Base-by-base conservation (phyloP, 92 coral and sea anemone species). In the Porites lobata region DNA sequence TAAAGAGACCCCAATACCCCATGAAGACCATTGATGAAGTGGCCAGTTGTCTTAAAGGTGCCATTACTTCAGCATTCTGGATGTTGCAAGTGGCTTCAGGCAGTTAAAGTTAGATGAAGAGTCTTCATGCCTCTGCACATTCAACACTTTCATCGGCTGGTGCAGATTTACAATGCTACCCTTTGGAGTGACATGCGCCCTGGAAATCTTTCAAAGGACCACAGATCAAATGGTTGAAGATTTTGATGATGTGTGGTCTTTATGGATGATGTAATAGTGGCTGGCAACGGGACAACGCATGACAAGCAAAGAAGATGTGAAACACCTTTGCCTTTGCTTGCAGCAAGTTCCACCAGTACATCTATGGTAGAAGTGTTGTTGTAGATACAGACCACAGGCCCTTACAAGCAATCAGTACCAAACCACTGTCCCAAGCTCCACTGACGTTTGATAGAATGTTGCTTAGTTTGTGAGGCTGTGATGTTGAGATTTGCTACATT, bases 81-180 rank as follows among this genome's bases (percentile, higher is more conserved):
- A 91, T 82, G 80, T 87, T 43, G 87, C 67, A 64, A 65, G 81
- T 38, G 91, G 91, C 21, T 91, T 81, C 64, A 75, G 86, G 69
- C 88, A 90, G 83, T 15, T 90, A 52, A 86, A 69, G 51, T 32
- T 86, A 52, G 86, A 84, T 59, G 71, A 74, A 50, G 69, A 72
- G 75, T 84, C 81, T 11, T 90, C 93, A 11, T 73, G 14, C 18
- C 67, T 79, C 8, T 85, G 90, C 20, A 78, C 86, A 61, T 90
- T 90, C 32, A 85, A 79, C 77, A 73, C 87, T 8, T 87, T 69
- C 15, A 76, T 79, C 67, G 87, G 86, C 38, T 75, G 75, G 8
- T 85, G 80, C 51, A 51, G 64, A 18, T 90, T 90, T 77, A 75
- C 71, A 54, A 79, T 64, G 74, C 84, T 79, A 64, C 84, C 74